Percentiles rank a stretch among this genome's conserved stretches.
Evolutionary conservation across 1,140 invertebrate species (phyloP).

Genomic region (Paraescarpia echinospica): DNA sequence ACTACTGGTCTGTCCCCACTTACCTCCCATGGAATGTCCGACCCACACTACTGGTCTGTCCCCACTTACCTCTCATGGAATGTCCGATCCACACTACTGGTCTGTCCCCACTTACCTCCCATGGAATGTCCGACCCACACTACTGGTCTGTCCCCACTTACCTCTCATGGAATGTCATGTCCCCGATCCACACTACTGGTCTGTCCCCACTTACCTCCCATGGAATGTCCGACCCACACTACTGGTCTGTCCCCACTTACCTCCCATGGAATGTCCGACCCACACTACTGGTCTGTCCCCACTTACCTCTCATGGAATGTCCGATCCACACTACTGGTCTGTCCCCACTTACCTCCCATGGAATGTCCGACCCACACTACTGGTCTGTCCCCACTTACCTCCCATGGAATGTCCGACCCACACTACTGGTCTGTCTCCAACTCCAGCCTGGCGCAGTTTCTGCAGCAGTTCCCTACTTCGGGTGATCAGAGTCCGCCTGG

Average conservation of each 20-base stretch:
- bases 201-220: constrained; percentile 73
- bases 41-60: constrained; percentile 75
- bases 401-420: constrained; percentile 87
- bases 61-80: constrained; percentile 78
- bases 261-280: background rate
- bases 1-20: constrained; percentile 61
- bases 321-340: constrained; percentile 77
- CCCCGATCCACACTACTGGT: constrained; percentile 77
- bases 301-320: constrained; percentile 78
- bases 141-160: constrained; percentile 61
- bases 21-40: constrained; percentile 81
- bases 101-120: constrained; percentile 65
- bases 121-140: constrained; percentile 83
- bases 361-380: background rate
- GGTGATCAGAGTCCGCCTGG: constrained; percentile 62
- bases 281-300: background rate
- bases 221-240: constrained; percentile 81
- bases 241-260: constrained; percentile 67
- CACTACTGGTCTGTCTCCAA: constrained; percentile 73
- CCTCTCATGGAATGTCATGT: constrained; percentile 86
- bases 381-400: constrained; percentile 53
- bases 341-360: constrained; percentile 56
- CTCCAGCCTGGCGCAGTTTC: constrained; percentile 68
- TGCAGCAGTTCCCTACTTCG: constrained; percentile 67
- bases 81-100: constrained; percentile 80